Percentiles rank a stretch among this genome's conserved stretches.
phyloP scores from a whole-genome alignment of 2,888 invertebrate genomes.

The Limnephilus rhombicus region DNA sequence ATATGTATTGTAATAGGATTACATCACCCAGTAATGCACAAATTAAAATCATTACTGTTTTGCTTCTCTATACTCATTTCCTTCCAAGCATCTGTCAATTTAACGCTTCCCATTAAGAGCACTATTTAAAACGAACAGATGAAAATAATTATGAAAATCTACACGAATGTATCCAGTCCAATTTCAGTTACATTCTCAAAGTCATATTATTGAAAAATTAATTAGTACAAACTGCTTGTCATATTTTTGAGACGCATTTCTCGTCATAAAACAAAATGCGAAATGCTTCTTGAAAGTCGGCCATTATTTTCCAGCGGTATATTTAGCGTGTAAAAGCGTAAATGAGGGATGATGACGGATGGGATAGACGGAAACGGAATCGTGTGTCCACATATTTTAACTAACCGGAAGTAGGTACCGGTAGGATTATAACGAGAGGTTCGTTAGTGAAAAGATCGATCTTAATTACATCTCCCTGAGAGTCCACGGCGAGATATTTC shows the following conservation, averaged over 20 bases:
- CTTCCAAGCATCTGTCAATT: too few species aligned
- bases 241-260: neutral
- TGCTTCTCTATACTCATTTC: too few species aligned
- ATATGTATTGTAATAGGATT: too few species aligned
- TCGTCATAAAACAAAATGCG: neutral
- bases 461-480: slow-evolving; percentile 45
- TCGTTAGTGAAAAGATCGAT: slow-evolving; percentile 52
- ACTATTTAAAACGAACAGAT: too few species aligned
- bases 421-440: slow-evolving; percentile 47
- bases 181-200: neutral
- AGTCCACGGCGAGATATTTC: neutral
- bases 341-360: slow-evolving; percentile 50
- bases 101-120: too few species aligned
- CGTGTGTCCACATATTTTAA: slow-evolving; percentile 51
- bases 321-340: slow-evolving; percentile 44
- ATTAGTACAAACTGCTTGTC: too few species aligned
- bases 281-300: slow-evolving; percentile 20
- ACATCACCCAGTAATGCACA: too few species aligned
- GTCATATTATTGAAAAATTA: neutral
- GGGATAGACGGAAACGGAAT: slow-evolving; percentile 32
- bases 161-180: neutral
- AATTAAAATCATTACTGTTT: too few species aligned
- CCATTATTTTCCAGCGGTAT: slow-evolving; percentile 19
- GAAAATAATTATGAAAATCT: neutral
- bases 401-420: slow-evolving; percentile 38